Conservation (phyloP, 2,888 invertebrate species). For the Drosophila pegasa region DNA sequence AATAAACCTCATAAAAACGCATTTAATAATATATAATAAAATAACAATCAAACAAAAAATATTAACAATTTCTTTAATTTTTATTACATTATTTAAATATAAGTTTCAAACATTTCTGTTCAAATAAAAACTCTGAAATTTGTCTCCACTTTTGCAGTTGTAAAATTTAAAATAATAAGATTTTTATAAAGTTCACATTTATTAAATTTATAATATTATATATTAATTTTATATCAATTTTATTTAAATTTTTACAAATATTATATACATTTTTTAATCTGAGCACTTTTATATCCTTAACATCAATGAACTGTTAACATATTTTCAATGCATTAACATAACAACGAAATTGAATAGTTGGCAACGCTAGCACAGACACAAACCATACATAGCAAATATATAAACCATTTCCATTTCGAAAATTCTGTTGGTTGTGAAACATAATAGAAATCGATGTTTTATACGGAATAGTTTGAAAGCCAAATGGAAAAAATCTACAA, state of each 20-base stretch:
- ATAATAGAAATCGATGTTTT: neutral
- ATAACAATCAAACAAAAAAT: no score
- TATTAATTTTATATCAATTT: neutral
- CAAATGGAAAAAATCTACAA: neutral
- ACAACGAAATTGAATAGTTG: conserved; percentile 4
- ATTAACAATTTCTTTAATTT: no score
- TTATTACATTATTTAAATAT: no score
- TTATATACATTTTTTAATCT: neutral
- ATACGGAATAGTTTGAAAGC: neutral
- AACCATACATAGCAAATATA: conserved; percentile 2
- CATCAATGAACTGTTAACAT: neutral
- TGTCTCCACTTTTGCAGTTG: no score
- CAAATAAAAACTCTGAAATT: no score
- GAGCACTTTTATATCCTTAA: no score
- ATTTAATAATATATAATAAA: no score
- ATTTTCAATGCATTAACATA: neutral
- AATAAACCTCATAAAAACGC: no score
- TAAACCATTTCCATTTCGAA: neutral
- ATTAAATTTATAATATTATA: no score
- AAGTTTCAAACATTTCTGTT: no score
- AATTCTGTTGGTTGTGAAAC: neutral
- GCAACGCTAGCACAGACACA: conserved; percentile 28
- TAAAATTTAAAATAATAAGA: no score
- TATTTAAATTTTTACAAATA: neutral
- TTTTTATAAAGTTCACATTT: no score